Conservation (phyloP, 2,888 invertebrate species). For the Omphaloscelis lunosa region DNA sequence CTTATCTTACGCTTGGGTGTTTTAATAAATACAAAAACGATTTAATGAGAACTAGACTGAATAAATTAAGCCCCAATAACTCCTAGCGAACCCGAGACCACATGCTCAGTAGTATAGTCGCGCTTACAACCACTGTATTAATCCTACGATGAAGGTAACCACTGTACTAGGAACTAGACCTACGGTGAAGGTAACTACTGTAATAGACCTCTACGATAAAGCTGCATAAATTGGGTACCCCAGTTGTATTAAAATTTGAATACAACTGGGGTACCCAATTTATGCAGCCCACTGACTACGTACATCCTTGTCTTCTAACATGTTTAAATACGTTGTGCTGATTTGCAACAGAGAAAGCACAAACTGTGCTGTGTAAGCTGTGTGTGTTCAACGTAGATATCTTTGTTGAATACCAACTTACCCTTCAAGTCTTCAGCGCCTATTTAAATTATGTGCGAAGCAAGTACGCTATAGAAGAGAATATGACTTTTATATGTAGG, state of each 20-base stretch:
- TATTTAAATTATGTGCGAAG: conserved; percentile 14
- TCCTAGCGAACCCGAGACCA: not conserved
- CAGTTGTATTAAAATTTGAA: too few species aligned
- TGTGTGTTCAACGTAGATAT: not conserved
- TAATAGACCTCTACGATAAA: too few species aligned
- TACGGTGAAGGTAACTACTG: not conserved
- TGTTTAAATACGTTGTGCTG: not conserved
- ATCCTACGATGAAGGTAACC: not conserved
- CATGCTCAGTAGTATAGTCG: not conserved
- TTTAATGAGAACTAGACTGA: not conserved
- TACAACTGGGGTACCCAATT: too few species aligned
- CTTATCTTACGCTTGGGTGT: too few species aligned
- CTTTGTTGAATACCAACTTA: not conserved
- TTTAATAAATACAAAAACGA: too few species aligned
- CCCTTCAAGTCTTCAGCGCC: conserved; percentile 2
- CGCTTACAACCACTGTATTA: not conserved
- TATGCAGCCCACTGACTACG: too few species aligned
- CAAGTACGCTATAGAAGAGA: not conserved
- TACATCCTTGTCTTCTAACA: not conserved
- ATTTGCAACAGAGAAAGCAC: not conserved
- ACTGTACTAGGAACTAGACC: not conserved
- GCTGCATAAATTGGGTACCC: too few species aligned
- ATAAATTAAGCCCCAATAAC: not conserved
- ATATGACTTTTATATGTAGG: not conserved
- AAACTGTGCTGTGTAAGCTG: not conserved